Base-by-base conservation (phyloP, 1,140 invertebrate genomes). In the Scaptomyza hsui region DNA sequence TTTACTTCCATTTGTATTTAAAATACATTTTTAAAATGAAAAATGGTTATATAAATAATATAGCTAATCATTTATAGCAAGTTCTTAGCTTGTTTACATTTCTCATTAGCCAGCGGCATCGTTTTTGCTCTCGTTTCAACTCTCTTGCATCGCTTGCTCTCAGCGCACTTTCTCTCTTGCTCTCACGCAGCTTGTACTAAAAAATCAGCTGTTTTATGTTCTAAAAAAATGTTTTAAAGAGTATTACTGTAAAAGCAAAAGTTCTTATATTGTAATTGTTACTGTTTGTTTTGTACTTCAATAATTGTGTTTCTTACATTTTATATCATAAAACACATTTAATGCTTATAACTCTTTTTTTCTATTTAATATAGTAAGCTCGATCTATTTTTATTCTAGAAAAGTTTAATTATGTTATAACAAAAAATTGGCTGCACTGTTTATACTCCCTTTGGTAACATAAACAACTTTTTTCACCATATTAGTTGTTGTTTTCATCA, bases 11-110 rank as follows among this genome's bases (percentile, higher is more conserved):
- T 15, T 18, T 2, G 0, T 1, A 41, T 21, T 10, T 41, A 16
- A 37, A 21, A 29, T 15, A 52, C 15, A 42, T 2, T 29, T 29
- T 29, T 29, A 0, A 29, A 29, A 9, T 9, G 7, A 29, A 9
- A 9, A 29, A 2, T 0, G 2, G 1, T n/a, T 5, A 41, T 53
- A 2, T 42, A 13, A 51, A 10, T 1, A 24, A 18, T 13, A 37
- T 35, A 32, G 26, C 44, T 15, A 7, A 18, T n/a, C 55, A 13
- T 65, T 85, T 85, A 81, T 86, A 35, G 81, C 81, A 71, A 32
- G 16, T 6, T 39, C 24, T 52, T 55, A 47, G 44, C 68, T 81
- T 85, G 80, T 85, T 85, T 85, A 85, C 80, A 81, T 77, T 77
- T 64, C 72, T 59, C 75, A 60, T 19, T 37, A 59, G 65, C 39